Conservation (phyloP, 2,797 vertebrate genomes). For the Microctenopoma stevenorrisi region DNA sequence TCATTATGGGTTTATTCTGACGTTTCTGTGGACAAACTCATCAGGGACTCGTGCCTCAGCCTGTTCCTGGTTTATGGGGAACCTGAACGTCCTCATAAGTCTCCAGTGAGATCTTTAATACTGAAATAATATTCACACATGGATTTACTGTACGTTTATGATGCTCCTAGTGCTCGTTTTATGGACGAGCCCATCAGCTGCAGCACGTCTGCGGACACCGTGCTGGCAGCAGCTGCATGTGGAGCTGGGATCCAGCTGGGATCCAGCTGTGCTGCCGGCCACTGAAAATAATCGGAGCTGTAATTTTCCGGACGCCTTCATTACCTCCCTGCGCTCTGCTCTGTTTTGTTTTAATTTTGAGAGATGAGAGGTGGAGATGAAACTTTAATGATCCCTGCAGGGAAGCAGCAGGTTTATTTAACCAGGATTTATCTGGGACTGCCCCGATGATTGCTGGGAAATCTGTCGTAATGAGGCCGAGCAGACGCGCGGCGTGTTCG, state of each 20-base stretch:
- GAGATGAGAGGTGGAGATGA: conserved; percentile 16
- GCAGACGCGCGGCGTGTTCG: background rate
- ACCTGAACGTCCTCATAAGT: no score
- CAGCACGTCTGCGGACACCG: background rate
- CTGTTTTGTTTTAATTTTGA: conserved; percentile 3
- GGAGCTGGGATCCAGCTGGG: background rate
- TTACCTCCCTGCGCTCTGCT: background rate
- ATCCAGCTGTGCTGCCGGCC: background rate
- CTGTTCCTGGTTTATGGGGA: background rate
- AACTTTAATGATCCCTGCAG: conserved; percentile 22
- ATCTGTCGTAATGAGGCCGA: background rate
- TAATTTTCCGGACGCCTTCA: background rate
- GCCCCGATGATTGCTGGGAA: conserved; percentile 10
- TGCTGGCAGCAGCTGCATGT: background rate
- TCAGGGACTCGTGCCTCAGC: background rate
- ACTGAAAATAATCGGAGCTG: background rate
- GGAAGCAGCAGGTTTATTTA: conserved; percentile 2
- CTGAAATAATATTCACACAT: background rate
- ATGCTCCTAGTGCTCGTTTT: no score
- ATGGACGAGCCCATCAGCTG: no score
- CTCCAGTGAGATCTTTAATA: no score
- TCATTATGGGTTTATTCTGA: no score
- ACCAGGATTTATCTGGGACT: conserved; percentile 8
- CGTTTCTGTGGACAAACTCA: no score
- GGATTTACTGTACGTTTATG: no score